Evolutionary conservation across 1,140 invertebrate genomes (phyloP).

Genomic region (Melanaphis sacchari): DNA sequence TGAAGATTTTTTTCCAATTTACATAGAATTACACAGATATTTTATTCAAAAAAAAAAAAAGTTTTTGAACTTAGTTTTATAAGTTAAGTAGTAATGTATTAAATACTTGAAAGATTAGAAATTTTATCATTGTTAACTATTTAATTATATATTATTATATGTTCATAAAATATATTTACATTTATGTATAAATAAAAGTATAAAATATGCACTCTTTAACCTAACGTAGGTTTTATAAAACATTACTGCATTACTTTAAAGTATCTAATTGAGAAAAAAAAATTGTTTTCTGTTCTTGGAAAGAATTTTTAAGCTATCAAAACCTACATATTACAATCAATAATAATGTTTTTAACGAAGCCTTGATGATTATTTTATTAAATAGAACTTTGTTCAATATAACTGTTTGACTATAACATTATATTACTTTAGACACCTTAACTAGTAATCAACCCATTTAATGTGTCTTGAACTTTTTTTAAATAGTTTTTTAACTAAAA

Average conservation of each 20-base stretch:
- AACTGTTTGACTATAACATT: background rate
- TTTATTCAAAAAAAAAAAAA: too few species aligned
- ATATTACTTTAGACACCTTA: too few species aligned
- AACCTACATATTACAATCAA: background rate
- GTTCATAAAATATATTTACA: too few species aligned
- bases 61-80: too few species aligned
- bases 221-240: background rate
- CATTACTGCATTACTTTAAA: accelerated
- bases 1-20: too few species aligned
- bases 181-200: too few species aligned
- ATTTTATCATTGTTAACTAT: too few species aligned
- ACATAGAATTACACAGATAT: background rate
- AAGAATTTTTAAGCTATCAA: background rate
- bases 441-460: too few species aligned
- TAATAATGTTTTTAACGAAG: background rate
- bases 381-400: background rate
- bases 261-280: background rate
- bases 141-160: background rate
- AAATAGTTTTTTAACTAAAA: too few species aligned
- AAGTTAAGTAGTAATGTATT: too few species aligned
- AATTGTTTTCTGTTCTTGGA: background rate
- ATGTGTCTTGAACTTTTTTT: too few species aligned
- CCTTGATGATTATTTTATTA: background rate
- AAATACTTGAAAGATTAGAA: too few species aligned
- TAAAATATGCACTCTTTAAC: background rate